Base-by-base conservation (phyloP, 2,797 vertebrate species). In the Eupleurogrammus muticus region DNA sequence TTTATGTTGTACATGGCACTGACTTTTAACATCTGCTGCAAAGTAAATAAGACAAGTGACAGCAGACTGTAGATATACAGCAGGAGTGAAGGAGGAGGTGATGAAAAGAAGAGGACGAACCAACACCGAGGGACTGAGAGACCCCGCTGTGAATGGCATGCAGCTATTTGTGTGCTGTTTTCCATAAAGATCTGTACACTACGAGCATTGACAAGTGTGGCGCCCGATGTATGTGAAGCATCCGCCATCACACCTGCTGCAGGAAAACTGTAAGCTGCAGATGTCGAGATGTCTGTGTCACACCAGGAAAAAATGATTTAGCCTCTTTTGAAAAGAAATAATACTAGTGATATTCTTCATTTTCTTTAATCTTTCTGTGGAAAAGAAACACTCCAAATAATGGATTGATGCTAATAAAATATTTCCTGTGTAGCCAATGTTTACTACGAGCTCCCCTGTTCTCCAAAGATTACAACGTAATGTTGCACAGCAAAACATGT, bases 91-190 rank as follows among this genome's bases (percentile, higher is more conserved):
- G 40, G 35, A 28, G 34, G 19, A 71, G 57, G 80, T 66, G 79
- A 53, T 16, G 76, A 83, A 69, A 81, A 56, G 61, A 63, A 68
- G 51, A 73, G 60, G 50, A 63, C 70, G 75, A 78, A 73, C 73
- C 55, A 62, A 48, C 38, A 2, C 2, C 1, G 17, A 38, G 46
- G 14, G 47, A 16, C 11, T 46, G 40, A 61, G 36, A 66, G 24
- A 12, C 53, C 54, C 47, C 42, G 14, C 52, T 59, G 60, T 50
- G 73, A 57, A 12, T 2, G 73, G 73, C 20, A 85, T 73, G 66
- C 32, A 55, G 70, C 71, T 81, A 88, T 89, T 81, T 85, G 73
- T 81, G 73, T 21, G 23, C 34, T 4, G 36, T 32, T 61, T 49
- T 35, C 9, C 79, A 57, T 19, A 40, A 47, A 24, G 44, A 14